phyloP scores from a whole-genome alignment of 2,113 vertebrate species.

The Steatornis caripensis region DNA sequence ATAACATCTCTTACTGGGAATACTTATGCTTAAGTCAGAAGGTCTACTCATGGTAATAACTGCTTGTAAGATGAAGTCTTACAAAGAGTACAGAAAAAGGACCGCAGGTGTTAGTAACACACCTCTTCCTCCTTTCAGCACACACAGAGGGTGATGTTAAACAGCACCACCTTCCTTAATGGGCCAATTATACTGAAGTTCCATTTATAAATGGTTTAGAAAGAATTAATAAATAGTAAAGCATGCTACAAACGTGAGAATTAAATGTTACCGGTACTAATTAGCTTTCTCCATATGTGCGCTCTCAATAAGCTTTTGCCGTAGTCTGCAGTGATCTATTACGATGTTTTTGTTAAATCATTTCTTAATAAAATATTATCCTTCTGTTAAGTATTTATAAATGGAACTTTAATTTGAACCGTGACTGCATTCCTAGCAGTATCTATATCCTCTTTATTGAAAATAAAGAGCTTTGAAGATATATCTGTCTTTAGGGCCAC shows the following conservation, averaged over 20 bases:
- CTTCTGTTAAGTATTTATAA: constrained; percentile 20
- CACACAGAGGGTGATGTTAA: neutral
- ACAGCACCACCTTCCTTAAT: neutral
- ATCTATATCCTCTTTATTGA: neutral
- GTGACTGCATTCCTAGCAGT: neutral
- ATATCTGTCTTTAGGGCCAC: constrained; percentile 7
- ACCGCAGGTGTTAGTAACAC: neutral
- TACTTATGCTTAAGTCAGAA: neutral
- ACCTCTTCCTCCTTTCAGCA: neutral
- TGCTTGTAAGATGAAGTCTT: neutral
- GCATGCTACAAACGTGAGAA: neutral
- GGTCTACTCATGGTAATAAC: neutral
- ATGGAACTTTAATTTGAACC: neutral
- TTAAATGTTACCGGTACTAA: neutral
- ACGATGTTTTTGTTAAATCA: neutral
- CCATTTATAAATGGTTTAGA: constrained; percentile 19
- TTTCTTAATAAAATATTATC: neutral
- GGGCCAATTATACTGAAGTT: neutral
- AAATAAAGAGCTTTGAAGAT: constrained; percentile 27
- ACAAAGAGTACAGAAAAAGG: neutral
- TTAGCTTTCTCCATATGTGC: neutral
- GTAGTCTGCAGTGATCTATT: neutral
- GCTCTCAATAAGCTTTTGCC: neutral
- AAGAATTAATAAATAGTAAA: neutral
- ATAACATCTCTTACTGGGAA: neutral